Base-by-base conservation (phyloP, 2,113 vertebrate species). In the Spea bombifrons region DNA sequence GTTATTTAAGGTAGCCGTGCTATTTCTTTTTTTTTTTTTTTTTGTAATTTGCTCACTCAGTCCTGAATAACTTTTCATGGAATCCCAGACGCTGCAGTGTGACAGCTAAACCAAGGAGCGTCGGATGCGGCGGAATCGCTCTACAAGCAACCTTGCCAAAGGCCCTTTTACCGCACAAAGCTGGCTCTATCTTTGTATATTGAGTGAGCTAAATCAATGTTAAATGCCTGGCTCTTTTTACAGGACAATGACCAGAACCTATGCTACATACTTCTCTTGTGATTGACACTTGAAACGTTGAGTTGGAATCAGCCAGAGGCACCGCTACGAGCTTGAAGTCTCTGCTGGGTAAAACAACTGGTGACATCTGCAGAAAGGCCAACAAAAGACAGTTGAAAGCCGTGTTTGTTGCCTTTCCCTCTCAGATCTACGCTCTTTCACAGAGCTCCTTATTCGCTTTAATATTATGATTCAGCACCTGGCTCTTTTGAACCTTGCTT, bases 201-300 rank as follows among this genome's bases (percentile, higher is more conserved):
- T 93, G 95, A 95, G 94, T 91, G 90, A 94, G 92, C 87, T 92
- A 92, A 96, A 96, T 96, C 95, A 96, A 95, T 98, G 94, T 94
- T 94, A 90, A 94, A 96, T 93, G 91, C 92, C 94, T 95, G 95
- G 94, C 94, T 94, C 93, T 91, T 94, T 96, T 96, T 93, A 96
- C 94, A 96, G 95, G 95, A 97, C 94, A 96, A 94, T 97, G 95
- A 96, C 94, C 95, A 94, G 91, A 93, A 92, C 93, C 93, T 92
- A 91, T 94, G 92, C 91, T 92, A 91, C 89, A 93, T 94, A 94
- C 93, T 94, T 93, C 92, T 92, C 87, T 91, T 93, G 91, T 97
- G 95, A 96, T 96, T 98, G 96, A 96, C 96, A 98, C 96, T 98
- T 98, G 95, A 98, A 98, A 97, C 95, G 92, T 96, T 93, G 94